Evolutionary conservation across 2,888 invertebrate genomes (phyloP), one percentile per base, ranked within the genome.

Genomic region (Spisula solida): DNA sequence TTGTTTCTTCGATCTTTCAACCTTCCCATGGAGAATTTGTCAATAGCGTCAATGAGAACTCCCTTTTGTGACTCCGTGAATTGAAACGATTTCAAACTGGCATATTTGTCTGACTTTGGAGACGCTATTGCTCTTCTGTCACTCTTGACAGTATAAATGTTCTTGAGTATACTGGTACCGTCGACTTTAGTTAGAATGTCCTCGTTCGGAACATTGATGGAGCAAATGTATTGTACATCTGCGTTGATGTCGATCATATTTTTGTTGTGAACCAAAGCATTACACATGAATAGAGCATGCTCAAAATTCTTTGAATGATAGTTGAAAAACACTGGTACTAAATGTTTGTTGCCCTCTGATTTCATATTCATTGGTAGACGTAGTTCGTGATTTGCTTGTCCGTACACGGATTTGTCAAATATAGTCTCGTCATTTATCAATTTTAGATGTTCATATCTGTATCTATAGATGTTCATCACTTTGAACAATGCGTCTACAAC

Each of bases 331-430:
- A 84, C 83, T n/a, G 83, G 83, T 41, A 84, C 8, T 16, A 84
- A 31, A 18, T 70, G 41, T 75, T 84, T 84, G 29, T 70, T 70
- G 8, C 70, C 83, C n/a, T 84, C 83, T 0, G 83, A 25, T 70
- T 84, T 84, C 70, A 84, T n/a, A 48, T 84, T 84, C 83, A 84
- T 66, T 25, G 83, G 83, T 41, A 84, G 48, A 48, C 83, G 41
- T 18, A 84, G 66, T 34, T 75, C 75, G 51, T 84, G 83, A n/a
- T 31, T 41, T 25, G 83, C 41, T 29, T 70, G 83, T 18, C 70
- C 83, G 48, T 70, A 41, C 14, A 84, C 48, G 5, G 66, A 14
- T 25, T 20, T 75, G 29, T 84, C 83, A 47, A 84, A 84, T 47
- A 84, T 84, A 16, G 66, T 70, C 18, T 84, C 83, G 34, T 84